A percentile compares a stretch with the other conserved stretches of the same genome.
Conservation (phyloP, 2,888 invertebrate species). For the Drosophila tripunctata region DNA sequence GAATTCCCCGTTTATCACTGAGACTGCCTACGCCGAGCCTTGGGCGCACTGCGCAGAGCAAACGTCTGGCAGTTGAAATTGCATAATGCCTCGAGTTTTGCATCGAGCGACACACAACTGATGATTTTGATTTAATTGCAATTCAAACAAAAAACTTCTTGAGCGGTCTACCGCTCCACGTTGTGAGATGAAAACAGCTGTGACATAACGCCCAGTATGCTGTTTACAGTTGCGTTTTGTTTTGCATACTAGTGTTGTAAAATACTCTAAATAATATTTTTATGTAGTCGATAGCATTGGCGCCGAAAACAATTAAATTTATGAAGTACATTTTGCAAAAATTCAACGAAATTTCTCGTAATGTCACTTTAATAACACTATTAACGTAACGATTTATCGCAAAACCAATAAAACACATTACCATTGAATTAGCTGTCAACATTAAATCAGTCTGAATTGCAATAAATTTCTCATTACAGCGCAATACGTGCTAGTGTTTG, state of each 20-base stretch:
- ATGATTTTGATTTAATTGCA: slow-evolving; percentile 66
- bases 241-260: slow-evolving; percentile 4
- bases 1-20: slow-evolving; percentile 21
- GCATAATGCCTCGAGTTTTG: slow-evolving; percentile 74
- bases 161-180: slow-evolving; percentile 55
- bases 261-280: neutral
- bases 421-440: slow-evolving; percentile 37
- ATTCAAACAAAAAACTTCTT: slow-evolving; percentile 32
- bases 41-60: slow-evolving; percentile 66
- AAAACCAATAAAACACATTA: neutral
- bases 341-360: neutral
- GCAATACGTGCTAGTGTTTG: slow-evolving; percentile 24
- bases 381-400: neutral
- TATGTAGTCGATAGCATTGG: neutral
- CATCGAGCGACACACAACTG: slow-evolving; percentile 67
- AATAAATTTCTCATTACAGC: slow-evolving; percentile 25
- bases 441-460: slow-evolving; percentile 3
- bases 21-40: slow-evolving; percentile 19
- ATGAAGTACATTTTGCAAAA: neutral
- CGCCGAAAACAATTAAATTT: neutral
- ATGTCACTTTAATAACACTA: neutral
- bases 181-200: slow-evolving; percentile 59
- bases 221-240: slow-evolving; percentile 24
- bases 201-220: slow-evolving; percentile 50
- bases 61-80: slow-evolving; percentile 59